These are phyloP conservation scores for Syngnathus acus DNA, from an alignment of 2,797 vertebrate species.

Conservation along the genomic window DNA sequence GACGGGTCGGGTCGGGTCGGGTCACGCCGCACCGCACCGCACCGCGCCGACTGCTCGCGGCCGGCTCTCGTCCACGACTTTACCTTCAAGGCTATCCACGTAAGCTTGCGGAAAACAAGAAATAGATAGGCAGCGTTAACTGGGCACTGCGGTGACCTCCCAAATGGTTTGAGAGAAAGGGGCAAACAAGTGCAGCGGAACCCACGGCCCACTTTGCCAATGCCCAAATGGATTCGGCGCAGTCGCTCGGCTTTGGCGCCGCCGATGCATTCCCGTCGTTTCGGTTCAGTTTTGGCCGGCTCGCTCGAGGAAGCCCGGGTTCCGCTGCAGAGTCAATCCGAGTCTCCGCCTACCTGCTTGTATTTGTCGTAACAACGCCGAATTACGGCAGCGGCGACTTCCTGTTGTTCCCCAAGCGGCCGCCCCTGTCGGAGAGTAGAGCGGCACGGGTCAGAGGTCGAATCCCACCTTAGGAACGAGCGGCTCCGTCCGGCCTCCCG, in stretches of 20 bases:
- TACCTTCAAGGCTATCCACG: conserved; percentile 99
- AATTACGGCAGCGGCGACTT: conserved; percentile 95
- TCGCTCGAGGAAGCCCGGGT: neutral
- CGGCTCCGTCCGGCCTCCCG: conserved; percentile 37
- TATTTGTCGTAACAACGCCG: conserved; percentile 99
- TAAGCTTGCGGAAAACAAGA: conserved; percentile 84
- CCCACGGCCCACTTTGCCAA: too few relatives aligned
- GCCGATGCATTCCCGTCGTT: too few relatives aligned
- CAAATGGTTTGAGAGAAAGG: neutral
- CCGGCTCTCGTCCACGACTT: conserved; percentile 33
- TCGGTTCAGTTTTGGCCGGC: too few relatives aligned
- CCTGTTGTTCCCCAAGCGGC: conserved; percentile 92
- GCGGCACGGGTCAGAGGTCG: conserved; percentile 56
- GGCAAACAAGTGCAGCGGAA: neutral
- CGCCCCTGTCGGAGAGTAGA: conserved; percentile 77
- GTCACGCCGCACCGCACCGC: too few relatives aligned
- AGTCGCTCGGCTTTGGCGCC: too few relatives aligned
- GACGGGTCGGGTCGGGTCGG: too few relatives aligned
- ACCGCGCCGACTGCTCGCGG: too few relatives aligned
- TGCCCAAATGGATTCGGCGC: too few relatives aligned
- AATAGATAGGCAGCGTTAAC: conserved; percentile 35
- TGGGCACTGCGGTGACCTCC: neutral
- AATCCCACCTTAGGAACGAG: conserved; percentile 28
- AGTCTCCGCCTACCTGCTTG: conserved; percentile 83
- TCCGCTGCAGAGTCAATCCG: neutral